phyloP scores from a whole-genome alignment of 2,113 vertebrate species.

The Felis chaus region DNA sequence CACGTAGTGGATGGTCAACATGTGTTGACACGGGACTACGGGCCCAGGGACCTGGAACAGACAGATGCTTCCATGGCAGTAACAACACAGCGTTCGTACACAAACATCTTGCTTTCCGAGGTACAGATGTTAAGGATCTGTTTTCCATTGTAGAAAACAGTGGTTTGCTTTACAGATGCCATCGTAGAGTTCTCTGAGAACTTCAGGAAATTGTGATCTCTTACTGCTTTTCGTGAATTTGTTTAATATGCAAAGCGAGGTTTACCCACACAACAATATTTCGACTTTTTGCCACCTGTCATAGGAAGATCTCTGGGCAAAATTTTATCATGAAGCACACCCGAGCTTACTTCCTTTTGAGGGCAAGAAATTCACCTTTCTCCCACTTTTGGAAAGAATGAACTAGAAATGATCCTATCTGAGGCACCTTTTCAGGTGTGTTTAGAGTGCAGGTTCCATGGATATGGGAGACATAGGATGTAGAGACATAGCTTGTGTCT shows the following conservation, averaged over 20 bases:
- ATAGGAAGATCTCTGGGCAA: neutral
- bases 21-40: neutral
- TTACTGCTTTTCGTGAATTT: neutral
- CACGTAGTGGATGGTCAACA: neutral
- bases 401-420: neutral
- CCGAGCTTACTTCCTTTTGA: conserved; percentile 9
- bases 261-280: neutral
- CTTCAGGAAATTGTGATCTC: neutral
- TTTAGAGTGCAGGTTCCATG: neutral
- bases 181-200: neutral
- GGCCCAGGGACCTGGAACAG: neutral
- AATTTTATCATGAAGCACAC: neutral
- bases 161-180: neutral
- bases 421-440: neutral
- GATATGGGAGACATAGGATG: neutral
- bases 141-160: neutral
- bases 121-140: neutral
- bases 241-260: neutral
- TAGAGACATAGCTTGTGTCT: neutral
- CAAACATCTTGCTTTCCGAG: neutral
- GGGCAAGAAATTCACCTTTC: neutral
- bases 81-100: neutral
- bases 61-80: fast-evolving
- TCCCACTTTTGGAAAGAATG: neutral
- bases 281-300: neutral